Evolutionary conservation across 64 coral and sea anemone genomes (phyloP).

Genomic region (Anthopleura sola): DNA sequence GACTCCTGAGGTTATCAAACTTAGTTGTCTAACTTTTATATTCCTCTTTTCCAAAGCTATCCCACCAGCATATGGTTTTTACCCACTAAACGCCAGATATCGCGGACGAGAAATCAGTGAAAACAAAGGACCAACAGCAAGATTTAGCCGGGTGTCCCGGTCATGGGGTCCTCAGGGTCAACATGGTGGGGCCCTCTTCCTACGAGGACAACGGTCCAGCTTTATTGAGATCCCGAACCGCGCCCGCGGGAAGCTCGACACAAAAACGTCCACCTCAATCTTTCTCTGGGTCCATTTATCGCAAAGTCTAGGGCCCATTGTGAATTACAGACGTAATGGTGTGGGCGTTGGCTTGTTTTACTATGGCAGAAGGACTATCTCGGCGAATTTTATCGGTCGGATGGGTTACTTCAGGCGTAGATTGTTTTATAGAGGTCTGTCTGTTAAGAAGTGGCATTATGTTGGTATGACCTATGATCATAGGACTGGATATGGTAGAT

Average conservation of each 20-base stretch:
- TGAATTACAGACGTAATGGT: slow-evolving; percentile 48
- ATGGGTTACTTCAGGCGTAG: slow-evolving; percentile 23
- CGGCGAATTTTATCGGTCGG: slow-evolving; percentile 31
- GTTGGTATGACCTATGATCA: slow-evolving; percentile 48
- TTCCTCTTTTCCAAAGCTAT: slow-evolving; percentile 13
- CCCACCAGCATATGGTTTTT: slow-evolving; percentile 33
- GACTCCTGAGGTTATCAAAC: no score
- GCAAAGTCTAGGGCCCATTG: slow-evolving; percentile 27
- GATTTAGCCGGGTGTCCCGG: slow-evolving; percentile 2
- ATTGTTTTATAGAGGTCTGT: neutral
- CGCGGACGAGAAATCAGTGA: slow-evolving; percentile 48
- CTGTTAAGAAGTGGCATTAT: slow-evolving; percentile 22
- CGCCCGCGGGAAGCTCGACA: slow-evolving; percentile 51
- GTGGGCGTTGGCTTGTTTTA: slow-evolving; percentile 37
- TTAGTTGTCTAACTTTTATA: neutral
- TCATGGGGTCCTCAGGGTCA: slow-evolving; percentile 36
- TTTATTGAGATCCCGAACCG: slow-evolving; percentile 75
- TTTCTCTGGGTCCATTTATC: slow-evolving; percentile 44
- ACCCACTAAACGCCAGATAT: slow-evolving; percentile 39
- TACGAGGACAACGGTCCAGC: slow-evolving; percentile 40
- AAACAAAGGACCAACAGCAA: slow-evolving; percentile 41
- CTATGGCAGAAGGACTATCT: neutral
- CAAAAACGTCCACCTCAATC: slow-evolving; percentile 33
- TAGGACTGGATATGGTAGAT: neutral
- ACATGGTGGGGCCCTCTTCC: slow-evolving; percentile 43